Evolutionary conservation across 92 coral and sea anemone species (phyloP), one percentile per base, ranked within the genome.

Genomic region (Chrysogorgia sp.): DNA sequence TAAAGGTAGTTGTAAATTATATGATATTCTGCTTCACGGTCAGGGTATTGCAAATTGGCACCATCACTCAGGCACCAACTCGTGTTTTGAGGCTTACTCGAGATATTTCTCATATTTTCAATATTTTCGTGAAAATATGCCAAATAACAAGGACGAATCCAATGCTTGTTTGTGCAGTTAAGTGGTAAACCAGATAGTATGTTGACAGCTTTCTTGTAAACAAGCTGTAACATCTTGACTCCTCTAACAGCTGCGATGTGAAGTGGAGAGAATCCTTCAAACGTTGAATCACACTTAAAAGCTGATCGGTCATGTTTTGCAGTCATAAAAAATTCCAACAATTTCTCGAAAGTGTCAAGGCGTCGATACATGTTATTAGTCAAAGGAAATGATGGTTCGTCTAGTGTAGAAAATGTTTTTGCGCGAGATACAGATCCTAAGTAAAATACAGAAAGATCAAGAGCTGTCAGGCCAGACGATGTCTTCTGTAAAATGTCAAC

Each of bases 401-500:
- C n/a, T n/a, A n/a, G n/a, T n/a, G n/a, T n/a, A n/a, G n/a, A n/a
- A n/a, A n/a, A n/a, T n/a, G n/a, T n/a, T n/a, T n/a, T n/a, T n/a
- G n/a, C n/a, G n/a, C n/a, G n/a, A n/a, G n/a, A n/a, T n/a, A 8
- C 50, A 8, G 9, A 8, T 43, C 17, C 50, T 9, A 67, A 67
- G 71, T 50, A 81, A 66, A 62, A 40, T 29, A 88, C 76, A 23
- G 97, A n/a, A n/a, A n/a, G n/a, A n/a, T n/a, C n/a, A n/a, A n/a
- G n/a, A n/a, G n/a, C n/a, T n/a, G n/a, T n/a, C 10, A 85, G 30
- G 0, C 86, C 89, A 0, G 56, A 45, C 4, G 74, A 67, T 37
- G 85, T 83, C 13, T 41, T 13, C 25, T 63, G 14, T 1, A 75
- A 30, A 0, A 76, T 76, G 69, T 91, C 58, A 17, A 88, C 92